Evolutionary conservation across 1,140 invertebrate species (phyloP).

Genomic region (Lepidotrigona ventralis): DNA sequence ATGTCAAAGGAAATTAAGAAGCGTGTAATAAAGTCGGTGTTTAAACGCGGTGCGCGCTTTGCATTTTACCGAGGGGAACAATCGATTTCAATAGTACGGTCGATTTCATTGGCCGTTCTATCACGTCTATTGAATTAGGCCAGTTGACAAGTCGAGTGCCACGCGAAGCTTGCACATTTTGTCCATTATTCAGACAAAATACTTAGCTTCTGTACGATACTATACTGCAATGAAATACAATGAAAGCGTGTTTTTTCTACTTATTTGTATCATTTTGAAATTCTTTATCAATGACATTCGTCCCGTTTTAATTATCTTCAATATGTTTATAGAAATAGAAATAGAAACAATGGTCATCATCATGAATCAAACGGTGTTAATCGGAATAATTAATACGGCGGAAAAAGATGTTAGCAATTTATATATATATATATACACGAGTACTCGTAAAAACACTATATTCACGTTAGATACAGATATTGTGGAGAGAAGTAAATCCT

Average conservation of each 20-base stretch:
- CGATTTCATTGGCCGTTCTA: background rate
- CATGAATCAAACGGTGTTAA: background rate
- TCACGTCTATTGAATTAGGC: background rate
- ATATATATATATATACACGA: background rate
- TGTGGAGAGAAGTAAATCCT: constrained; percentile 23
- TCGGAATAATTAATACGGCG: background rate
- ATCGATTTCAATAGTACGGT: constrained; percentile 36
- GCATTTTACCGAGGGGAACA: constrained; percentile 44
- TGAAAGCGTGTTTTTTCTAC: too few species aligned
- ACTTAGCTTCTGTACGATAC: too few species aligned
- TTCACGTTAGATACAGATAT: constrained; percentile 31
- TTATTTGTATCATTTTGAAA: too few species aligned
- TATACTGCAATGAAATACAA: too few species aligned
- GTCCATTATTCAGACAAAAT: too few species aligned
- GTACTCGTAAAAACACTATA: constrained; percentile 50
- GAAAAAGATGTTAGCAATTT: background rate
- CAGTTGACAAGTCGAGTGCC: too few species aligned
- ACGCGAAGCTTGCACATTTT: too few species aligned
- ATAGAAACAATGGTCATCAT: too few species aligned
- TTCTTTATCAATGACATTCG: too few species aligned
- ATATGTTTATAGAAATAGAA: too few species aligned
- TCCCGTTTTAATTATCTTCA: too few species aligned
- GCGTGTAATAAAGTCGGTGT: constrained; percentile 19
- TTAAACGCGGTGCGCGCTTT: constrained; percentile 38
- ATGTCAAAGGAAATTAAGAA: constrained; percentile 51